A percentile compares a stretch with the other conserved stretches of the same genome.
Evolutionary conservation across 2,797 vertebrate genomes (phyloP).

Genomic region (Parauchenoglanis punctatus): DNA sequence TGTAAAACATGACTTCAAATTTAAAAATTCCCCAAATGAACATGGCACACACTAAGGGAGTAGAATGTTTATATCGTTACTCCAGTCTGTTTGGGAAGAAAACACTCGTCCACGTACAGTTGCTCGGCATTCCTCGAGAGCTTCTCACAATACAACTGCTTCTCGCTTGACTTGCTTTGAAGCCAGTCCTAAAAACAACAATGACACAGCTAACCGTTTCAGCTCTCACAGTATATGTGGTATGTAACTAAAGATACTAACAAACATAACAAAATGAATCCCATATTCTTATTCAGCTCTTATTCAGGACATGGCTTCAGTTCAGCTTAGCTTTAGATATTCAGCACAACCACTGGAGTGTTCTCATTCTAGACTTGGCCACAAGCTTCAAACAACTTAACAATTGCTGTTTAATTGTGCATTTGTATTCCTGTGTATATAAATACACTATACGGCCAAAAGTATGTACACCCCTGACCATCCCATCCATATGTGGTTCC

Average conservation of each 20-base stretch:
- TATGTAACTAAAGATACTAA: background rate
- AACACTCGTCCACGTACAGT: background rate
- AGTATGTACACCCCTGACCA: background rate
- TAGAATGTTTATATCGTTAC: background rate
- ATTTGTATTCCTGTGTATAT: background rate
- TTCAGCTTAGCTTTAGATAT: background rate
- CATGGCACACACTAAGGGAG: background rate
- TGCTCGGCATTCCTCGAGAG: background rate
- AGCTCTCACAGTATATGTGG: background rate
- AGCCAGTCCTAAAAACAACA: background rate
- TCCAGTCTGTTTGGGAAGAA: background rate
- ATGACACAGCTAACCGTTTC: background rate
- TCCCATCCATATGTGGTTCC: background rate
- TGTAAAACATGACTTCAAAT: background rate
- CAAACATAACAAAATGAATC: background rate
- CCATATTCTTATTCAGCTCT: background rate
- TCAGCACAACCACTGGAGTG: background rate
- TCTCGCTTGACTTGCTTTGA: background rate
- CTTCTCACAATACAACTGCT: background rate
- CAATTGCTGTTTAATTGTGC: background rate
- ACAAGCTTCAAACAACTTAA: background rate
- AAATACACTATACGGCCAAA: background rate
- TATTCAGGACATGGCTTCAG: background rate
- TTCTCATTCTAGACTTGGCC: background rate
- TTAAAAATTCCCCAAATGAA: background rate